Percentiles rank a stretch among this genome's conserved stretches.
Conservation (phyloP, 2,113 vertebrate species). For the Chlorodrepanis virens region DNA sequence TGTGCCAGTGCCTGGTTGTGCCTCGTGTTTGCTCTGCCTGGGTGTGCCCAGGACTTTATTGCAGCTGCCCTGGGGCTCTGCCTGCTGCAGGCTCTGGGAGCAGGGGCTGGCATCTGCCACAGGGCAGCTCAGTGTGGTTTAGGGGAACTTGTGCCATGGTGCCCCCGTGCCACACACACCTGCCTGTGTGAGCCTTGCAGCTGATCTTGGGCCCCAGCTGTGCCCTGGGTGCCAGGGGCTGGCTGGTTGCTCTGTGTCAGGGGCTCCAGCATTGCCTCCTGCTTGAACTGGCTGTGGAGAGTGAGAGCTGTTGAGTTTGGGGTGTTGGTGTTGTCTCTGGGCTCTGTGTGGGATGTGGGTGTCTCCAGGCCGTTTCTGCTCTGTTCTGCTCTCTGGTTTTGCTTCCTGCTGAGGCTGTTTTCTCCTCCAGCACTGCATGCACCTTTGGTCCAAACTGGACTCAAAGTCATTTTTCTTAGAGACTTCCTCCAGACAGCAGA, state of each 20-base stretch:
- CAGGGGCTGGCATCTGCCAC: fast-evolving
- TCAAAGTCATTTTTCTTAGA: neutral
- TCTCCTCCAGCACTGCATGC: neutral
- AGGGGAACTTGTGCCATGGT: fast-evolving
- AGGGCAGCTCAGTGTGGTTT: neutral
- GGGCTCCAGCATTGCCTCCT: neutral
- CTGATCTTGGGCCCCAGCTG: neutral
- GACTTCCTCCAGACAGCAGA: neutral
- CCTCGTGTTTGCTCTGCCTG: slow-evolving; percentile 12
- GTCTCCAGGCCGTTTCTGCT: neutral
- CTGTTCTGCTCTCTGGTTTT: neutral
- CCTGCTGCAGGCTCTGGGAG: neutral
- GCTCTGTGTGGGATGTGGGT: neutral
- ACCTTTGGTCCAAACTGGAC: neutral
- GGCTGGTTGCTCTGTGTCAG: neutral
- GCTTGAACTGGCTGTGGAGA: neutral
- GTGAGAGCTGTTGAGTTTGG: neutral
- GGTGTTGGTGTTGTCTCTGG: neutral
- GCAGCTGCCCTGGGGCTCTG: neutral
- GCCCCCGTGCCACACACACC: fast-evolving
- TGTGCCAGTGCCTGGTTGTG: neutral
- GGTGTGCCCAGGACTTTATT: neutral
- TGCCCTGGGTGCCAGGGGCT: neutral
- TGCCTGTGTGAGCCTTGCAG: neutral
- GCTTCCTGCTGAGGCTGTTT: neutral